Evolutionary conservation across 2,113 vertebrate species (phyloP).

Genomic region (Brienomyrus longianalis): DNA sequence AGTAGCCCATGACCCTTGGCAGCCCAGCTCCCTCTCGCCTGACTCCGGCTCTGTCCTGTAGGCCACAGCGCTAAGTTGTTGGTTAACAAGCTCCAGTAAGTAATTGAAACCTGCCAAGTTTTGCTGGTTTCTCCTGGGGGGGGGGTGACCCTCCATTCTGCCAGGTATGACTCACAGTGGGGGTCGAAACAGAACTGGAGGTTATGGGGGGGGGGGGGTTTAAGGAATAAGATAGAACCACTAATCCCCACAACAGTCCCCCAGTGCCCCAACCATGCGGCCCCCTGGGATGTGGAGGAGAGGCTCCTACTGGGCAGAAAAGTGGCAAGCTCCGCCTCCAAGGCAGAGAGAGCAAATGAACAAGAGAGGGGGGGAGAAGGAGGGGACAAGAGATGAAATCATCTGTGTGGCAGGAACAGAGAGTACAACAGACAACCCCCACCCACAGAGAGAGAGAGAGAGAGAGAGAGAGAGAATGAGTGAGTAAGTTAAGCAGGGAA

Average conservation of each 20-base stretch:
- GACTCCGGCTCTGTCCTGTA: not conserved
- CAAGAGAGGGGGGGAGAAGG: not conserved
- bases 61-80: not conserved
- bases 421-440: not conserved
- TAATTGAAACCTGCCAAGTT: not conserved
- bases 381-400: not conserved
- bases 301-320: not conserved
- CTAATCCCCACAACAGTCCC: not conserved
- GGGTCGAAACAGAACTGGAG: not conserved
- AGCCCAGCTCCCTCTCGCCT: not conserved
- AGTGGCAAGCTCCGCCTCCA: not conserved
- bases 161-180: not conserved
- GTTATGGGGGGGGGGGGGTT: not conserved
- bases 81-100: constrained; percentile 11
- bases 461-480: not conserved
- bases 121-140: not conserved
- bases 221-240: not conserved
- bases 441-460: not conserved
- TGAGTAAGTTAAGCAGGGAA: not conserved
- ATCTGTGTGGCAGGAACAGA: not conserved
- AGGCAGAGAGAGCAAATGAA: not conserved
- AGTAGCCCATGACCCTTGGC: not conserved
- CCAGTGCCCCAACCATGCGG: not conserved
- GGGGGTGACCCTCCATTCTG: not conserved
- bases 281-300: not conserved